Base-by-base conservation (phyloP, 2,888 invertebrate species). In the Lithophane socia region DNA sequence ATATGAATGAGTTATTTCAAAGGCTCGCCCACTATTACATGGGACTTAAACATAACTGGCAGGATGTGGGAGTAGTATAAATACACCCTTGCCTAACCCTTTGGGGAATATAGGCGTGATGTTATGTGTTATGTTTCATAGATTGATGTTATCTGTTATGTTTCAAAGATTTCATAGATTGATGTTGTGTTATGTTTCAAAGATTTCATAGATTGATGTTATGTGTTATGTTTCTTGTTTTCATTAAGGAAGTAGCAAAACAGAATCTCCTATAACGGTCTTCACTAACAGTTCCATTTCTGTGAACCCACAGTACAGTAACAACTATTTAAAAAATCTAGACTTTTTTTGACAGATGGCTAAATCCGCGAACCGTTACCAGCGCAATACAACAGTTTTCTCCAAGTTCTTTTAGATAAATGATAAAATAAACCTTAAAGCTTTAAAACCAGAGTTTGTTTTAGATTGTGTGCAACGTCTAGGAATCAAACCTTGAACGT, bases 401-500 rank as follows among this genome's bases (percentile, higher is more conserved):
- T 71, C 84, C 69, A 42, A 78, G 29, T 60, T n/a, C 16, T 24
- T 0, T 16, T 12, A 21, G 13, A 74, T n/a, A 21, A 44, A 42
- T n/a, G 1, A 63, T 47, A 69, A 68, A 75, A 64, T 69, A 73
- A 66, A 79, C 78, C 70, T 71, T 89, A 89, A 47, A 0, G 0
- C 0, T 0, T 18, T 60, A 16, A 13, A 3, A 63, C 79, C 81
- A 90, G 73, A 82, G 88, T 83, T 73, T 72, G 85, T 79, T 75
- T 83, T 73, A 56, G 71, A 81, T 91, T 58, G 83, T 68, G 75
- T 73, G 72, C 75, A 78, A 71, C 37, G 67, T 70, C 67, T 79
- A 81, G 89, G 91, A 92, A 84, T 90, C 91, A 89, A 94, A 94
- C 96, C 96, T 95, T 96, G 96, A 95, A 93, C 94, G 93, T 94